A percentile compares a stretch with the other conserved stretches of the same genome.
These are phyloP conservation scores for Drosophila guanche DNA, from an alignment of 1,140 invertebrate species.

Conservation along the genomic window DNA sequence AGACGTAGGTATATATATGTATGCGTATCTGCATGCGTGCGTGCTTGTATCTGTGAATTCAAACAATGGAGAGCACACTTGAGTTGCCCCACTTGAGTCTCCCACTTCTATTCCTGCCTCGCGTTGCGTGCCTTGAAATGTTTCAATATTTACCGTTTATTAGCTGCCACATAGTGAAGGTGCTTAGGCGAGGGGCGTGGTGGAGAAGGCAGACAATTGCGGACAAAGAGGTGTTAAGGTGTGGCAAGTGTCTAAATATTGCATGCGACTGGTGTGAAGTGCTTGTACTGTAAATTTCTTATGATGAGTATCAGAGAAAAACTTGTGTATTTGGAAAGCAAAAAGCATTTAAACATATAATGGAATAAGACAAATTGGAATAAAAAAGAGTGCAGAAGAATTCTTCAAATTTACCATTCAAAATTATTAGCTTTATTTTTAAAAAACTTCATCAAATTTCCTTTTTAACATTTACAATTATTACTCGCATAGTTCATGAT, in stretches of 20 bases:
- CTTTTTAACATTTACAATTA: too few species aligned
- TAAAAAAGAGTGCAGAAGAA: too few species aligned
- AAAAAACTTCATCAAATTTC: too few species aligned
- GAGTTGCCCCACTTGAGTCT: slow-evolving; percentile 60
- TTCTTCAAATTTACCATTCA: too few species aligned
- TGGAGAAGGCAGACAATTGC: slow-evolving; percentile 28
- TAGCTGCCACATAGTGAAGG: slow-evolving; percentile 52
- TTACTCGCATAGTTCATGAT: too few species aligned
- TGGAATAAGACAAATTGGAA: neutral
- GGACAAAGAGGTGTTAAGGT: slow-evolving; percentile 15
- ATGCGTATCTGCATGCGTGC: slow-evolving; percentile 12
- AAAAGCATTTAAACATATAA: neutral
- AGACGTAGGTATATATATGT: slow-evolving; percentile 1
- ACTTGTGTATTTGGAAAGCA: too few species aligned
- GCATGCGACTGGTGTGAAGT: slow-evolving; percentile 43
- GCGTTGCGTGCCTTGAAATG: slow-evolving; percentile 67
- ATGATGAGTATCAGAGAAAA: too few species aligned
- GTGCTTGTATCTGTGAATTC: slow-evolving; percentile 40
- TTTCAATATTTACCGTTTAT: slow-evolving; percentile 77
- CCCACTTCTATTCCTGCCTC: slow-evolving; percentile 18
- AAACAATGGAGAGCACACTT: slow-evolving; percentile 77
- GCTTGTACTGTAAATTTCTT: slow-evolving; percentile 1
- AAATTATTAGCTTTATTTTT: too few species aligned
- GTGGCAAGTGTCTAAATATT: slow-evolving; percentile 39
- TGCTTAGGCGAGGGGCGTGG: neutral